These are phyloP conservation scores for Machimus rusticus DNA, from an alignment of 2,888 invertebrate species.

Conservation along the genomic window DNA sequence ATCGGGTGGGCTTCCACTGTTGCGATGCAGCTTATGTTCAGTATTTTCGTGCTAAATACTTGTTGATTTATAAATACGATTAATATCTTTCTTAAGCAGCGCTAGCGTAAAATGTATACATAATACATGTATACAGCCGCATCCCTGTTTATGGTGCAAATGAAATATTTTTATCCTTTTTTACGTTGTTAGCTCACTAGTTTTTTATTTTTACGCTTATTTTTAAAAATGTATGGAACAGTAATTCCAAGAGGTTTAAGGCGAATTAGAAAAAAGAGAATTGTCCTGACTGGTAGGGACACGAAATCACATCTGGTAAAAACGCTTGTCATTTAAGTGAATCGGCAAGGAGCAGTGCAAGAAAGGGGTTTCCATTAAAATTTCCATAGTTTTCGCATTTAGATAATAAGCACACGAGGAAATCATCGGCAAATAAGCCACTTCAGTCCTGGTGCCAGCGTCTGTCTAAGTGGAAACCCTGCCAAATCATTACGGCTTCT, in stretches of 20 bases:
- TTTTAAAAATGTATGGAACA: neutral
- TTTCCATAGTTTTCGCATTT: slow-evolving; percentile 13
- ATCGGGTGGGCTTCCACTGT: neutral
- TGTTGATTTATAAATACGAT: slow-evolving; percentile 1
- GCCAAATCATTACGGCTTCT: neutral
- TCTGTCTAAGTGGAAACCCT: neutral
- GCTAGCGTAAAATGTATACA: no score
- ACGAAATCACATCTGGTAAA: neutral
- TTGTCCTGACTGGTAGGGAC: neutral
- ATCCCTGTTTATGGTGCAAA: neutral
- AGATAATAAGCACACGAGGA: neutral
- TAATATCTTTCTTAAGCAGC: neutral
- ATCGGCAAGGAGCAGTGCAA: neutral
- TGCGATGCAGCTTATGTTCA: neutral
- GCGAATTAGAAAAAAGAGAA: neutral
- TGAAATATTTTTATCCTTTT: neutral
- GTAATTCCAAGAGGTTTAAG: neutral
- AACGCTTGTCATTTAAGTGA: neutral
- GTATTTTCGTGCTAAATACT: neutral
- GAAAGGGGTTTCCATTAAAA: neutral
- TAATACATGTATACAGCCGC: no score
- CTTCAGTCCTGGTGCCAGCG: neutral
- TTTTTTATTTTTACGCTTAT: neutral
- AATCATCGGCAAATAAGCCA: neutral
- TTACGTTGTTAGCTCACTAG: neutral